Evolutionary conservation across 2,797 vertebrate genomes (phyloP).

Genomic region (Serranus cabrilla): DNA sequence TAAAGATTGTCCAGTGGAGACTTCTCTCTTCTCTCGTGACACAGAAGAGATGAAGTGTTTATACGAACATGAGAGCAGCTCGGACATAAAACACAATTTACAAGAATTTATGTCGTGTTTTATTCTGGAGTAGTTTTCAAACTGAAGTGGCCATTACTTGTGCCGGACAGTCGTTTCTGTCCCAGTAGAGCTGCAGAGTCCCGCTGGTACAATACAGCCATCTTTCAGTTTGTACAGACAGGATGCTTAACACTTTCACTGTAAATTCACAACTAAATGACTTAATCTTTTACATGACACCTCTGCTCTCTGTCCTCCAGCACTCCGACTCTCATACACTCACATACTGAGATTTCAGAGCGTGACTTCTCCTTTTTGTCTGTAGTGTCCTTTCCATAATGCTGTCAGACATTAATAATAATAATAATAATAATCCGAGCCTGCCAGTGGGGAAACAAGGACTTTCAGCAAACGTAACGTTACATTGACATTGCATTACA

Average conservation of each 20-base stretch:
- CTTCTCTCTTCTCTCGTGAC: conserved; percentile 13
- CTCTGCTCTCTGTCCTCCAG: too few species aligned
- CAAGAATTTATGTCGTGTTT: conserved; percentile 66
- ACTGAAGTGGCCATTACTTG: conserved; percentile 65
- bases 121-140: conserved; percentile 43
- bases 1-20: not conserved
- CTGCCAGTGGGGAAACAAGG: too few species aligned
- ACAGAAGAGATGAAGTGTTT: conserved; percentile 51
- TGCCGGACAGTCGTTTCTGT: conserved; percentile 2
- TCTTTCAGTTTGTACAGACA: not conserved
- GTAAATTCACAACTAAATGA: too few species aligned
- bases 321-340: too few species aligned
- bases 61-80: conserved; percentile 44
- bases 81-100: conserved; percentile 29
- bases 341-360: too few species aligned
- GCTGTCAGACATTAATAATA: too few species aligned
- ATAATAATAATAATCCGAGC: too few species aligned
- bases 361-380: too few species aligned
- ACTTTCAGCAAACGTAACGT: too few species aligned
- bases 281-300: too few species aligned
- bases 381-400: too few species aligned
- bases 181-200: conserved; percentile 9
- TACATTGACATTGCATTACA: too few species aligned
- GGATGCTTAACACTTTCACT: not conserved
- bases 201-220: not conserved